Evolutionary conservation across 2,797 vertebrate species (phyloP).

Genomic region (Spinus olivaceus): DNA sequence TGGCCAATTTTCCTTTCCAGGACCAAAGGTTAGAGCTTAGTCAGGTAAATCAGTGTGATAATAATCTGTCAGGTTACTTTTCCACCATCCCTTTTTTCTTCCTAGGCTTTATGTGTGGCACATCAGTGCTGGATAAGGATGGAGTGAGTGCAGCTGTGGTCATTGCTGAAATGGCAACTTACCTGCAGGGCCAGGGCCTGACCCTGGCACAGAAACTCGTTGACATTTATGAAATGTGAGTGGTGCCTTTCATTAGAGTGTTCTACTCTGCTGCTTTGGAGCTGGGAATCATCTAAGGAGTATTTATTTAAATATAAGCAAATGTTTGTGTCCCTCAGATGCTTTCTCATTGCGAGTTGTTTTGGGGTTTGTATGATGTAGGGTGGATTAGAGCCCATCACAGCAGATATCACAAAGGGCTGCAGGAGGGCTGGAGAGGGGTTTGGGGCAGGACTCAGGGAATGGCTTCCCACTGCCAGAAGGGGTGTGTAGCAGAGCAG

Average conservation of each 20-base stretch:
- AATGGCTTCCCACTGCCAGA: not conserved
- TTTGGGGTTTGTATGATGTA: not conserved
- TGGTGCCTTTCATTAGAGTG: not conserved
- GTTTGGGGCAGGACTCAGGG: not conserved
- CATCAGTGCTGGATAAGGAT: conserved; percentile 89
- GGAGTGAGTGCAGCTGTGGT: conserved; percentile 91
- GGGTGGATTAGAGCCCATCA: not conserved
- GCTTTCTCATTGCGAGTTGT: not conserved
- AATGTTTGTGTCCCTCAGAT: not conserved
- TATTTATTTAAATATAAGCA: not conserved
- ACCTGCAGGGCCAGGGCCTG: conserved; percentile 78
- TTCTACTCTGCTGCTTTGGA: not conserved
- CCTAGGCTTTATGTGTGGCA: conserved; percentile 92
- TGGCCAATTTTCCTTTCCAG: not conserved
- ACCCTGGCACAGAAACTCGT: conserved; percentile 83
- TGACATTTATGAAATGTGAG: conserved; percentile 86
- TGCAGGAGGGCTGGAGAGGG: not conserved
- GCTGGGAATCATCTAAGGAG: not conserved
- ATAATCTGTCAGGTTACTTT: not conserved
- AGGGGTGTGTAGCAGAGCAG: not conserved
- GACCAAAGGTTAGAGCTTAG: not conserved
- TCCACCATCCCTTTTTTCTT: not conserved
- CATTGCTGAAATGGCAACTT: conserved; percentile 89
- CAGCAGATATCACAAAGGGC: not conserved
- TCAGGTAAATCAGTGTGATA: not conserved